These are phyloP conservation scores for Agelastica alni DNA, from an alignment of 2,888 invertebrate species.

Conservation along the genomic window DNA sequence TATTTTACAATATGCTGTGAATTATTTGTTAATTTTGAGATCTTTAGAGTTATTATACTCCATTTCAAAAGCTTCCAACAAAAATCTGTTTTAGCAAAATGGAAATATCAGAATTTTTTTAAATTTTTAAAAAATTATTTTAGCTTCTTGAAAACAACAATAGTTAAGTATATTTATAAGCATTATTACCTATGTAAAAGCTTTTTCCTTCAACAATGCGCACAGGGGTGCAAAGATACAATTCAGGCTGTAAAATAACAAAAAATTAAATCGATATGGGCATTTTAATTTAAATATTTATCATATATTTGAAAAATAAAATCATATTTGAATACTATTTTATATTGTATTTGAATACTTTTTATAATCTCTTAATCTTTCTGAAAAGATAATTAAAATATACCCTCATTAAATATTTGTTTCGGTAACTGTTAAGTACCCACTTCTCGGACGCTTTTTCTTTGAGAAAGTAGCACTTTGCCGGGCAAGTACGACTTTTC, in stretches of 20 bases:
- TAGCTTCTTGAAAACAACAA: no score
- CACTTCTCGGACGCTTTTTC: no score
- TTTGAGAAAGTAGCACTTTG: not conserved
- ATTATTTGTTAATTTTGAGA: not conserved
- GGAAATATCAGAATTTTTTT: no score
- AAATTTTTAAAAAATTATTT: no score
- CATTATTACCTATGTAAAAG: slow-evolving; percentile 80
- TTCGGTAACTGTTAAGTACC: no score
- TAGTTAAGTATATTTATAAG: not conserved
- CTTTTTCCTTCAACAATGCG: slow-evolving; percentile 75
- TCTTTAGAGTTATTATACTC: not conserved
- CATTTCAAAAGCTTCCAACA: not conserved
- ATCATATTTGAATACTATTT: not conserved
- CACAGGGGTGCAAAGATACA: slow-evolving; percentile 90
- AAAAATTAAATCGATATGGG: no score
- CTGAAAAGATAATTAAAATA: not conserved
- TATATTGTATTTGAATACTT: not conserved
- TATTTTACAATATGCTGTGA: no score
- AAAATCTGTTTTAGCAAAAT: not conserved
- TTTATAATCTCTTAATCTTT: not conserved
- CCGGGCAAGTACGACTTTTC: no score
- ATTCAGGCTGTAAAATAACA: slow-evolving; percentile 74
- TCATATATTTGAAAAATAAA: not conserved
- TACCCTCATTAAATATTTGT: not conserved
- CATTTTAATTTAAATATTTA: no score